A percentile compares a stretch with the other conserved stretches of the same genome.
These are phyloP conservation scores for Chloroceryle aenea DNA, from an alignment of 2,113 vertebrate genomes.

Conservation along the genomic window DNA sequence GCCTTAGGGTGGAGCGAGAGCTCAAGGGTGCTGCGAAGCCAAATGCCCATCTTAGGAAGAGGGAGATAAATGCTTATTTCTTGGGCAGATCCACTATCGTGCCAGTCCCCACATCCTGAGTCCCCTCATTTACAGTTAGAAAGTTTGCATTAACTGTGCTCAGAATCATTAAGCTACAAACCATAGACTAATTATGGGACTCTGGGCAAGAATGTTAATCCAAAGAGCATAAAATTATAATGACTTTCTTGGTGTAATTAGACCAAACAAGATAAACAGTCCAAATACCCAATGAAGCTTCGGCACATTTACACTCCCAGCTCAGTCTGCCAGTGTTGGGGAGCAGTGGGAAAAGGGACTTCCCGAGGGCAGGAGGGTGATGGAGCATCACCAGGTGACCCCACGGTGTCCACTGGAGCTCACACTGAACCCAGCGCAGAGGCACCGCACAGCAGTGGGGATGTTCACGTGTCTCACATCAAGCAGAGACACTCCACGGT, in stretches of 20 bases:
- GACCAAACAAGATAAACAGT: conserved; percentile 61
- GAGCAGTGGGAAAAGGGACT: not conserved
- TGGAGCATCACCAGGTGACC: not conserved
- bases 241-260: conserved; percentile 64
- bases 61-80: not conserved
- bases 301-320: not conserved
- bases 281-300: not conserved
- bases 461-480: not conserved
- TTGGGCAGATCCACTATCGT: not conserved
- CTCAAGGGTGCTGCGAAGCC: not conserved
- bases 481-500: not conserved
- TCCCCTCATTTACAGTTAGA: not conserved
- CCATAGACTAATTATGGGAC: conserved; percentile 54
- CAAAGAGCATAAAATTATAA: conserved; percentile 71
- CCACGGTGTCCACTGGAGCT: not conserved
- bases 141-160: not conserved
- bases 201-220: conserved; percentile 64
- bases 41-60: not conserved
- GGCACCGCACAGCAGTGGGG: accelerated
- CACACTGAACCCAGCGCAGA: accelerated
- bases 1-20: not conserved
- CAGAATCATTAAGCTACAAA: conserved; percentile 56
- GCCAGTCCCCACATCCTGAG: not conserved
- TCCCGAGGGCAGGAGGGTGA: not conserved
- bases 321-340: not conserved